Base-by-base conservation (phyloP, 2,888 invertebrate genomes). In the Anaspis maculata region DNA sequence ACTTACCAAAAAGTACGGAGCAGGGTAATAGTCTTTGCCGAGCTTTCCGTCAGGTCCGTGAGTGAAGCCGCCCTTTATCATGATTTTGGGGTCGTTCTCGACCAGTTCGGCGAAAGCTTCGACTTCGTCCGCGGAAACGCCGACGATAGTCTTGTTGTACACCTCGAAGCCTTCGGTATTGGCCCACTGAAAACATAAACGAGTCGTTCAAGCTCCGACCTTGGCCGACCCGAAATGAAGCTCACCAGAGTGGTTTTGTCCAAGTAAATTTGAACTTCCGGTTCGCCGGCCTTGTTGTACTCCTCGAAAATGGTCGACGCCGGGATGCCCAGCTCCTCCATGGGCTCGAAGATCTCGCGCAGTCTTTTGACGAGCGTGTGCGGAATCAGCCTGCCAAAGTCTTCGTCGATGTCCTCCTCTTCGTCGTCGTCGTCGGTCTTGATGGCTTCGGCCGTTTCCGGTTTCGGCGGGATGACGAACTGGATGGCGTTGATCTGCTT, bases 391-490 rank as follows among this genome's bases (percentile, higher is more conserved):
- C 27, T 13, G 11, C 10, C 7, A 2, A 9, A 6, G 3, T 30
- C 24, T 13, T 30, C 30, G 14, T n/a, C n/a, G n/a, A n/a, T n/a
- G n/a, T n/a, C n/a, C n/a, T n/a, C n/a, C n/a, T n/a, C n/a, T n/a
- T n/a, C n/a, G n/a, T n/a, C n/a, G n/a, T n/a, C n/a, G n/a, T n/a
- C n/a, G n/a, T n/a, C n/a, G n/a, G n/a, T n/a, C n/a, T n/a, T n/a
- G n/a, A n/a, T n/a, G n/a, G n/a, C n/a, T n/a, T n/a, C n/a, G n/a
- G n/a, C n/a, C n/a, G n/a, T n/a, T n/a, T n/a, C n/a, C n/a, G n/a
- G n/a, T n/a, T 38, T 38, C 13, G 37, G 33, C 15, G 37, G 33
- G 25, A 38, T 30, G 3, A 38, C 30, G 13, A 38, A 12, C 15
- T 33, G 30, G 5, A 38, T 14, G 3, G 37, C 27, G 10, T 12